Evolutionary conservation across 2,888 invertebrate species (phyloP), one percentile per base, ranked within the genome.

Genomic region (Caenorhabditis afra): DNA sequence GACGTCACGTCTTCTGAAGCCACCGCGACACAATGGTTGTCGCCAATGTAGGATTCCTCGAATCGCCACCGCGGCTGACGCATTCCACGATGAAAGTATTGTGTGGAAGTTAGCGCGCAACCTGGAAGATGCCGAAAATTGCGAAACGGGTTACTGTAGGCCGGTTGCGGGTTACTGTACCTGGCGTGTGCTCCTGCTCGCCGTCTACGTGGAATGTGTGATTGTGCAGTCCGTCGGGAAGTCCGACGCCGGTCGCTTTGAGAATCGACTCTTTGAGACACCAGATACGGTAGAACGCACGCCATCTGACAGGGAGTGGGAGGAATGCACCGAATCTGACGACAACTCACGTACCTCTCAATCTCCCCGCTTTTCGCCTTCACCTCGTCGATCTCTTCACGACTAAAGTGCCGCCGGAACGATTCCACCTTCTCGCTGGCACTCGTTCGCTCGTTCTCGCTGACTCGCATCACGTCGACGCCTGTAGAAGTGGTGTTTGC

Each of bases 231-330:
- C 89, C 85, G 57, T 89, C 81, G 8, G 85, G 83, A 44, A 90
- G 78, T 23, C 90, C 90, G 11, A 85, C 78, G 1, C 90, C 90
- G 0, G 90, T 90, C 16, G 90, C 88, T 64, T 90, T 90, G 37
- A 90, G 83, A 44, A 90, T 84, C 7, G 89, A 85, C 55, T 90
- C 90, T 66, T 90, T 90, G 67, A 90, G 77, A 70, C 89, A 90
- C 89, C 89, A 86, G 67, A 87, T 80, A n/a, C 82, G 77, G 55
- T 82, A 86, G 65, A 86, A 86, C 0, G 83, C 77, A 1, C 62
- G 64, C 86, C 86, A 86, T 66, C 85, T 85, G 61, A 39, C n/a
- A n/a, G n/a, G n/a, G n/a, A n/a, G n/a, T n/a, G n/a, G n/a, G n/a
- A n/a, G n/a, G n/a, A n/a, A n/a, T n/a, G n/a, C n/a, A n/a, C n/a